Base-by-base conservation (phyloP, 2,797 vertebrate species). In the Calcarius lapponicus region DNA sequence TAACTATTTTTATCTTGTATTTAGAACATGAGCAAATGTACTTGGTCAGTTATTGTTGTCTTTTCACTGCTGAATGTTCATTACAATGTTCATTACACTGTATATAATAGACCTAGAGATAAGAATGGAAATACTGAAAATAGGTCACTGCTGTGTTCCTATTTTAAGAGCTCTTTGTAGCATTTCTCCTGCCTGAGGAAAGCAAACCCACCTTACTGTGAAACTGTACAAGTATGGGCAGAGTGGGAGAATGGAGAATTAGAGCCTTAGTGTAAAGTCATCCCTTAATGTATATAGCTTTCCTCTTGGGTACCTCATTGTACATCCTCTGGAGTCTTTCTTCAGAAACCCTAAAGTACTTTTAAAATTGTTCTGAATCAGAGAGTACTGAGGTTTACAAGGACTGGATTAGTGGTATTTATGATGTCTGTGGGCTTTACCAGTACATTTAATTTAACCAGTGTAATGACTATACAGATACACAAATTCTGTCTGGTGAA, bases 81-180 rank as follows among this genome's bases (percentile, higher is more conserved):
- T 90, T 94, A 93, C 64, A 43, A 69, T 34, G 69, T 86, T 88
- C 67, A 84, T 90, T 94, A 93, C 64, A 40, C 48, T 76, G 60
- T 40, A 53, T 54, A 22, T 71, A 75, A 80, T 9, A 75, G 86
- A 65, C 20, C 32, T 73, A 90, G 80, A 84, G 91, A 82, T 66
- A 81, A 89, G 84, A 90, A 87, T 86, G 80, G 38, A 71, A 79
- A 38, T 51, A 61, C 47, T 66, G 54, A 92, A 92, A 92, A 93
- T 67, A 87, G 78, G 88, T 89, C 84, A 89, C 61, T 83, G 57
- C 29, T 71, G 6, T 82, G 42, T 73, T 80, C 53, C 45, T 72
- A 43, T 89, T 84, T 85, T 53, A 89, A 87, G 78, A 92, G 51
- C 24, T 90, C 43, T 88, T 64, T 75, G 58, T 86, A 62, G 53